phyloP scores from a whole-genome alignment of 2,113 vertebrate species.

The Toxotes jaculatrix region DNA sequence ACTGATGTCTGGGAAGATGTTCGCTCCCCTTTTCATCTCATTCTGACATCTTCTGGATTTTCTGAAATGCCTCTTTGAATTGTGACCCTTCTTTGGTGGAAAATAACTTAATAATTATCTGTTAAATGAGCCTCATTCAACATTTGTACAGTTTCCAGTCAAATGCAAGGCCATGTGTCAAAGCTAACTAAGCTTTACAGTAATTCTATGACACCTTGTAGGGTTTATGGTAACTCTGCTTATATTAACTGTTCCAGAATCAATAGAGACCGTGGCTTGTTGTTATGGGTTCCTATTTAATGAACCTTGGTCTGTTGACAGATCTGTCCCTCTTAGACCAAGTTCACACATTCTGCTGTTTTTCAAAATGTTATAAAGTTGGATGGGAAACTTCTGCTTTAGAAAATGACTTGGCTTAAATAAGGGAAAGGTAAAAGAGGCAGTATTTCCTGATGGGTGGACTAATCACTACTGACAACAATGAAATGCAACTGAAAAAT shows the following conservation, averaged over 20 bases:
- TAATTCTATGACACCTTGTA: neutral
- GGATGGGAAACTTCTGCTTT: conserved; percentile 6
- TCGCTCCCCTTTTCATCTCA: neutral
- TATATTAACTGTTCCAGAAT: conserved; percentile 42
- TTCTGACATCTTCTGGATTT: conserved; percentile 3
- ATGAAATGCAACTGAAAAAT: neutral
- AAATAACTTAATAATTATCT: conserved; percentile 37
- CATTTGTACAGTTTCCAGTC: conserved; percentile 6
- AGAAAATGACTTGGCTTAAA: conserved; percentile 12
- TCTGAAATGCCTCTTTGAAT: conserved; percentile 1
- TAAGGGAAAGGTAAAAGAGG: neutral
- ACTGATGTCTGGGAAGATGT: conserved; percentile 13
- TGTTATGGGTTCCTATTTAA: neutral
- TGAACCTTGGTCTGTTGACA: conserved; percentile 7
- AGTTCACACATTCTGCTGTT: neutral
- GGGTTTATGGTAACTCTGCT: conserved; percentile 17
- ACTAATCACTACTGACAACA: conserved; percentile 1
- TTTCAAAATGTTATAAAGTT: conserved; percentile 2
- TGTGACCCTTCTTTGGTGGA: neutral
- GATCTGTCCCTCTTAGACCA: neutral
- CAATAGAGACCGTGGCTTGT: neutral
- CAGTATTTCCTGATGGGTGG: neutral
- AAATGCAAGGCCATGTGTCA: conserved; percentile 42
- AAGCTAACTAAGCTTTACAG: conserved; percentile 21
- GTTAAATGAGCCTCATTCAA: conserved; percentile 25